Conservation (phyloP, 2,113 vertebrate genomes). For the Caracal caracal region DNA sequence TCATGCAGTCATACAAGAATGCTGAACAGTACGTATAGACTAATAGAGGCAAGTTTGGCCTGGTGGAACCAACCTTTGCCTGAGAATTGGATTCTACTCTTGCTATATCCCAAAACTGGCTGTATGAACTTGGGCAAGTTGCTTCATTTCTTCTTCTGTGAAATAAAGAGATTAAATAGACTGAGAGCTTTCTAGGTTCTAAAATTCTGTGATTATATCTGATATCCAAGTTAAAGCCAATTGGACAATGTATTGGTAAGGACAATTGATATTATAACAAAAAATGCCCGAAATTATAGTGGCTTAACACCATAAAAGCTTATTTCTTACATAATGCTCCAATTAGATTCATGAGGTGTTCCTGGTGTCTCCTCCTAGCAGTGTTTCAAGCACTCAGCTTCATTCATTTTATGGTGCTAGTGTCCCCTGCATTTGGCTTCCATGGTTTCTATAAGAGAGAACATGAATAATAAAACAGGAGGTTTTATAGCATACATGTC, state of each 20-base stretch:
- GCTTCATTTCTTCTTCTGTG: constrained; percentile 8
- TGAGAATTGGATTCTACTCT: neutral
- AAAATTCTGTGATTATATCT: neutral
- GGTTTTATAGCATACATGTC: neutral
- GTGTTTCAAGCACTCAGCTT: neutral
- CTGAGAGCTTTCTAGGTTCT: neutral
- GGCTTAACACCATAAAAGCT: neutral
- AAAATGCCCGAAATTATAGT: neutral
- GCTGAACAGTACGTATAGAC: neutral
- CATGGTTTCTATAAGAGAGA: neutral
- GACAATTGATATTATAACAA: neutral
- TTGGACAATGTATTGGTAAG: neutral
- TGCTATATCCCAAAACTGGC: neutral
- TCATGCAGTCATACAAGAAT: neutral
- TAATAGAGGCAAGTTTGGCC: neutral
- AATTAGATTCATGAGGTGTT: neutral
- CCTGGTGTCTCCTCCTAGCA: neutral
- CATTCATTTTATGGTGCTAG: neutral
- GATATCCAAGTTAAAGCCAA: neutral
- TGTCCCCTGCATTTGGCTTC: neutral
- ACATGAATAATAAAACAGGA: neutral
- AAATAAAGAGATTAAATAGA: constrained; percentile 13
- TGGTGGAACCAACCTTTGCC: neutral
- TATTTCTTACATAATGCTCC: neutral
- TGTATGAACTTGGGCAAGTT: neutral